Evolutionary conservation across 2,113 vertebrate species (phyloP).

Genomic region (Porphyrio hochstetteri): DNA sequence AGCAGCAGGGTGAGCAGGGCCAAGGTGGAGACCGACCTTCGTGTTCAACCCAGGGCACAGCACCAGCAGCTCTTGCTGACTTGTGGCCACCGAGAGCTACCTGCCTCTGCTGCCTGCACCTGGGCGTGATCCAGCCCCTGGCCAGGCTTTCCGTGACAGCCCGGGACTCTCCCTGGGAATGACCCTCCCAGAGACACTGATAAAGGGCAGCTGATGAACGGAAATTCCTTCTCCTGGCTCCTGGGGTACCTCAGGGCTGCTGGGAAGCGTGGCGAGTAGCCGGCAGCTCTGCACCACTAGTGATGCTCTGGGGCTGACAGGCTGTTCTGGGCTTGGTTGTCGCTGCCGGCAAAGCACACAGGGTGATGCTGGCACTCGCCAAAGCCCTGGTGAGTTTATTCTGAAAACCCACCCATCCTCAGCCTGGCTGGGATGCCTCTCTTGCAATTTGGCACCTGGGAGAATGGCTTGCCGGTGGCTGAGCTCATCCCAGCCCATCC

Average conservation of each 20-base stretch:
- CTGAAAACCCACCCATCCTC: background rate
- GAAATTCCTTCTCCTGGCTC: background rate
- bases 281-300: rapidly evolving
- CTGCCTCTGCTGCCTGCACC: background rate
- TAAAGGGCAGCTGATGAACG: background rate
- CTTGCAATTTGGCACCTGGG: background rate
- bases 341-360: background rate
- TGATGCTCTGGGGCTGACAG: background rate
- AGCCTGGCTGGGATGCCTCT: rapidly evolving
- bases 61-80: background rate
- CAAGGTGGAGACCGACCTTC: background rate
- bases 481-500: background rate
- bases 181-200: background rate
- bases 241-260: background rate
- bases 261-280: background rate
- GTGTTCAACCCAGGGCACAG: background rate
- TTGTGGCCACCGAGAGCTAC: rapidly evolving
- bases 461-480: rapidly evolving
- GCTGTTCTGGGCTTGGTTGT: background rate
- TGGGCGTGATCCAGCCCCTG: rapidly evolving
- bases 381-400: background rate
- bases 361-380: background rate
- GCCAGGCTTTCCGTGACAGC: constrained; percentile 1
- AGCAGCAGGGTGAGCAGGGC: no score
- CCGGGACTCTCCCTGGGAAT: background rate